Evolutionary conservation across 2,113 vertebrate species (phyloP).

Genomic region (Xiphorhynchus elegans): DNA sequence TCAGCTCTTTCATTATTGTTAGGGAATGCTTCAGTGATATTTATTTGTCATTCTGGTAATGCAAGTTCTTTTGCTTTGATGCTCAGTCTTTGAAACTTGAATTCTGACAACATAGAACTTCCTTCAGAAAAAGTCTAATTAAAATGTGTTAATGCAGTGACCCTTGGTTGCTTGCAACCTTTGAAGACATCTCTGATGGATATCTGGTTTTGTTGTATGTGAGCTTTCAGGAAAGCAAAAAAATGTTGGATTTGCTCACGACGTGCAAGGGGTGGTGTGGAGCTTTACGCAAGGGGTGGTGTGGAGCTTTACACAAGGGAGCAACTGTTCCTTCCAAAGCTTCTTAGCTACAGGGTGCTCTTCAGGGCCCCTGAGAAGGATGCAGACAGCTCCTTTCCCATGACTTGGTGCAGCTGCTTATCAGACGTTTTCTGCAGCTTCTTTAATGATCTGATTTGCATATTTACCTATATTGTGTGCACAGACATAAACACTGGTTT

Average conservation of each 20-base stretch:
- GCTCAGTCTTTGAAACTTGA: slow-evolving; percentile 32
- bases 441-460: background rate
- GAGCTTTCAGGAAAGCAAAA: background rate
- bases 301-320: background rate
- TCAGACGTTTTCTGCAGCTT: background rate
- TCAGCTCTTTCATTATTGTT: slow-evolving; percentile 58
- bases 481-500: background rate
- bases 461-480: background rate
- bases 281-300: background rate
- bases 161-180: background rate
- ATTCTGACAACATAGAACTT: background rate
- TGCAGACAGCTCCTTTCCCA: background rate
- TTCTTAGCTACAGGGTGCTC: background rate
- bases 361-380: background rate
- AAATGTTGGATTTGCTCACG: background rate
- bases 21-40: slow-evolving; percentile 51
- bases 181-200: background rate
- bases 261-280: background rate
- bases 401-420: background rate
- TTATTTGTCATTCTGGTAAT: slow-evolving; percentile 50
- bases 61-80: slow-evolving; percentile 11
- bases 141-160: slow-evolving; percentile 2
- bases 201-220: background rate
- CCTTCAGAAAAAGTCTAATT: slow-evolving; percentile 18
- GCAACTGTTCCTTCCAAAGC: background rate